These are phyloP conservation scores for Callocephalon fimbriatum DNA, from an alignment of 2,113 vertebrate genomes.

Conservation along the genomic window DNA sequence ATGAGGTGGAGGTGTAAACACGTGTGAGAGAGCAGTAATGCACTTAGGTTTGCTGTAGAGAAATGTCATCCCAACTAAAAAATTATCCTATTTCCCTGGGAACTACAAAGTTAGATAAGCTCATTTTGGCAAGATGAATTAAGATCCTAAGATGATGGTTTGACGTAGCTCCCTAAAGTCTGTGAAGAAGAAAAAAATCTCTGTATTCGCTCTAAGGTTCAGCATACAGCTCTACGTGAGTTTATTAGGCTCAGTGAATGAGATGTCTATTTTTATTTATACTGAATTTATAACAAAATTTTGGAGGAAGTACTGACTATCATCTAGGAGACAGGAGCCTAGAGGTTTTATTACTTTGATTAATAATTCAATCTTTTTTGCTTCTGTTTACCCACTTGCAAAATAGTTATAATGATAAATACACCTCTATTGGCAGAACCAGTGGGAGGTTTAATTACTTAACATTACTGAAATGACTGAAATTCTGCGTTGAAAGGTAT, in stretches of 20 bases:
- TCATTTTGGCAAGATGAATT: not conserved
- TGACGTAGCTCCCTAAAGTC: not conserved
- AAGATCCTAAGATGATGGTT: not conserved
- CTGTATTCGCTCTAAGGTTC: not conserved
- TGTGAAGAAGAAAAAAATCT: not conserved
- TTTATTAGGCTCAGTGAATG: not conserved
- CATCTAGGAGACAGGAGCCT: not conserved
- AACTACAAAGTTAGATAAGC: not conserved
- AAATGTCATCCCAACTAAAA: not conserved
- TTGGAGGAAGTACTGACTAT: not conserved
- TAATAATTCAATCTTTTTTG: slow-evolving; percentile 38
- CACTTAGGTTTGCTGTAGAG: not conserved
- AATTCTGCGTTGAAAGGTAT: slow-evolving; percentile 51
- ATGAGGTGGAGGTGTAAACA: not conserved
- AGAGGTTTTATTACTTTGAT: slow-evolving; percentile 25
- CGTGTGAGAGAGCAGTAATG: not conserved
- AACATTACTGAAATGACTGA: slow-evolving; percentile 42
- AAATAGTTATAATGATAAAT: slow-evolving; percentile 54
- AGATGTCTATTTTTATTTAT: not conserved
- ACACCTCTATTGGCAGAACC: slow-evolving; percentile 32
- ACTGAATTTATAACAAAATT: not conserved
- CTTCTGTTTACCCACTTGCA: slow-evolving; percentile 45
- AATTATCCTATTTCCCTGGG: not conserved
- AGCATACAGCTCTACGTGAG: not conserved
- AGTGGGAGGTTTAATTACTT: slow-evolving; percentile 62